A percentile compares a stretch with the other conserved stretches of the same genome.
phyloP scores from a whole-genome alignment of 2,113 vertebrate species.

The Clarias magur region DNA sequence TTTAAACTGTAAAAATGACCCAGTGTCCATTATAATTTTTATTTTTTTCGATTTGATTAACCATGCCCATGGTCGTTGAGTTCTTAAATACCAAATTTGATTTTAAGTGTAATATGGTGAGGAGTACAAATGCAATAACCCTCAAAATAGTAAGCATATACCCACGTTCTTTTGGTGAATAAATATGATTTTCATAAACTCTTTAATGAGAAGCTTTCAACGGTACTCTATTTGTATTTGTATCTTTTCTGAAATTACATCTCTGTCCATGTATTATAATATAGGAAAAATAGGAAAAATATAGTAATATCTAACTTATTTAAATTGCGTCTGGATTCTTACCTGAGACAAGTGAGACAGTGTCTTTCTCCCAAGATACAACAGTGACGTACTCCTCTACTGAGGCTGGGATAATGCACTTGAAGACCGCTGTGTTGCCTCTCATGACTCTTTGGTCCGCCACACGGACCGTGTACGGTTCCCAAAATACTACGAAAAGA shows the following conservation, averaged over 20 bases:
- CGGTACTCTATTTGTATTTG: not conserved
- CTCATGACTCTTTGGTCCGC: constrained; percentile 99
- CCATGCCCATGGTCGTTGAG: not conserved
- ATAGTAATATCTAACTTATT: not conserved
- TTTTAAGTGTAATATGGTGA: not conserved
- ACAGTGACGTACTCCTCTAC: constrained; percentile 97
- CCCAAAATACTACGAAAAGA: constrained; percentile 86
- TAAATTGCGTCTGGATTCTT: constrained; percentile 55
- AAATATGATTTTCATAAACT: not conserved
- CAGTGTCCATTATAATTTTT: not conserved
- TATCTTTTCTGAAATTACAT: not conserved
- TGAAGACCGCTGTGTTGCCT: constrained; percentile 99
- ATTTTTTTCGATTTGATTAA: not conserved
- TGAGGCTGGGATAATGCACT: constrained; percentile 99
- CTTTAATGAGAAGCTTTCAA: not conserved
- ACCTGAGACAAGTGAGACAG: constrained; percentile 99
- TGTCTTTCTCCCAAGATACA: constrained; percentile 99
- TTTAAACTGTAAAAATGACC: not conserved
- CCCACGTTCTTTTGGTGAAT: not conserved
- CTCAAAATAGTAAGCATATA: not conserved
- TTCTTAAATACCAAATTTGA: not conserved
- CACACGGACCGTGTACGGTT: constrained; percentile 98
- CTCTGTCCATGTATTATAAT: not conserved
- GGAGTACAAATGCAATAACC: not conserved
- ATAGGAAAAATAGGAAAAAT: not conserved